Percentiles rank a stretch among this genome's conserved stretches.
Evolutionary conservation across 2,888 invertebrate species (phyloP).

Genomic region (Troilus luridus): DNA sequence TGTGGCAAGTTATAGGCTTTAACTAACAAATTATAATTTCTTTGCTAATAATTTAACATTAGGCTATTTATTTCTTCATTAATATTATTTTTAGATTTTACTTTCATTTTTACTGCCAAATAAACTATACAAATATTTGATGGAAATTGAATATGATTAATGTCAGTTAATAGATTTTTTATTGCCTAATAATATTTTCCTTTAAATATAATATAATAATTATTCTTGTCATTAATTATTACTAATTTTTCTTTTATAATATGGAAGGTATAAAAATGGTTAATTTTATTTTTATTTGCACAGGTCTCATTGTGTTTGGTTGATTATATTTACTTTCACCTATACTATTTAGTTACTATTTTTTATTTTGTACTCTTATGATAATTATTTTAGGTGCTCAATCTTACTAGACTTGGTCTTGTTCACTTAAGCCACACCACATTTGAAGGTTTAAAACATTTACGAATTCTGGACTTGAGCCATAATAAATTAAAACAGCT

Average conservation of each 20-base stretch:
- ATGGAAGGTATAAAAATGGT: background rate
- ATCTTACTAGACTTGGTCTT: conserved; percentile 68
- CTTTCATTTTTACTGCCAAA: no score
- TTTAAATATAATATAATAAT: background rate
- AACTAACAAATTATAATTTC: no score
- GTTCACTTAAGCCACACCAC: conserved; percentile 66
- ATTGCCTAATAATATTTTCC: background rate
- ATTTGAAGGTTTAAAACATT: conserved; percentile 70
- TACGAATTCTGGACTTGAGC: conserved; percentile 73
- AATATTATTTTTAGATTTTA: no score
- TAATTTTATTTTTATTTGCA: background rate
- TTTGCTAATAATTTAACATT: no score
- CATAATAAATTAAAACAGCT: conserved; percentile 72
- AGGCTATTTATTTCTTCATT: no score
- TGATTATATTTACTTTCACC: no score
- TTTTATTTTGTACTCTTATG: background rate
- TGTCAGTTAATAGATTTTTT: background rate
- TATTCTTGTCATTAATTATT: background rate
- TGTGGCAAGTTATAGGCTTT: no score
- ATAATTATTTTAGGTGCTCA: conserved; percentile 67
- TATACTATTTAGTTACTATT: background rate
- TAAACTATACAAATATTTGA: no score
- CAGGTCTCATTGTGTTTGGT: background rate
- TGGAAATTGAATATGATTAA: background rate
- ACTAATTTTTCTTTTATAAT: background rate